phyloP scores from a whole-genome alignment of 2,888 invertebrate species.

The Malacosoma neustria region DNA sequence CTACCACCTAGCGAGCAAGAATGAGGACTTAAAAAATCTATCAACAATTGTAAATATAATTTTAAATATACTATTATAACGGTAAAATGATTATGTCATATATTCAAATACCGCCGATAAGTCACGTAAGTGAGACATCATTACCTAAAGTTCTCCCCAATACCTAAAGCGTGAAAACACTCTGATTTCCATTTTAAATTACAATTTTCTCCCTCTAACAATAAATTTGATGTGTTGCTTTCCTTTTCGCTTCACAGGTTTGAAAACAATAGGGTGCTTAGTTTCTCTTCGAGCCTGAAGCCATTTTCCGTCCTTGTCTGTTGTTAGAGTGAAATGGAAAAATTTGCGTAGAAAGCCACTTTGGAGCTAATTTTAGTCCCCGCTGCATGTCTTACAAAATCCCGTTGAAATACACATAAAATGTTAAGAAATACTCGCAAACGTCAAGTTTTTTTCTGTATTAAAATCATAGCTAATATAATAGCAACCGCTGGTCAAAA shows the following conservation, averaged over 20 bases:
- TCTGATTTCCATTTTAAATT: slow-evolving; percentile 48
- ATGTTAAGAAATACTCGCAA: too few species aligned
- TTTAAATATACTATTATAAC: too few species aligned
- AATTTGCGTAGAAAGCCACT: slow-evolving; percentile 52
- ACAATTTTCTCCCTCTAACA: slow-evolving; percentile 26
- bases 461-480: too few species aligned
- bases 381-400: slow-evolving; percentile 26
- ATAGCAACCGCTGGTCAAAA: too few species aligned
- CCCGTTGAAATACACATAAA: too few species aligned
- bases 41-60: too few species aligned
- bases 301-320: slow-evolving; percentile 42
- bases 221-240: slow-evolving; percentile 31
- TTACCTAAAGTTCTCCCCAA: slow-evolving; percentile 4
- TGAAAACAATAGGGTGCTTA: slow-evolving; percentile 69
- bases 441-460: too few species aligned
- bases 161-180: slow-evolving; percentile 20
- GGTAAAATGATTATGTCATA: too few species aligned
- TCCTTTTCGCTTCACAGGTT: slow-evolving; percentile 53
- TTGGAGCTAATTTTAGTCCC: slow-evolving; percentile 63
- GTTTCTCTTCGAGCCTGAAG: slow-evolving; percentile 64
- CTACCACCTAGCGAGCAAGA: too few species aligned
- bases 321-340: slow-evolving; percentile 22
- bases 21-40: too few species aligned
- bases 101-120: too few species aligned
- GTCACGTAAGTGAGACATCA: slow-evolving; percentile 1